These are phyloP conservation scores for Adelosebastes latens DNA, from an alignment of 2,797 vertebrate species.

Conservation along the genomic window DNA sequence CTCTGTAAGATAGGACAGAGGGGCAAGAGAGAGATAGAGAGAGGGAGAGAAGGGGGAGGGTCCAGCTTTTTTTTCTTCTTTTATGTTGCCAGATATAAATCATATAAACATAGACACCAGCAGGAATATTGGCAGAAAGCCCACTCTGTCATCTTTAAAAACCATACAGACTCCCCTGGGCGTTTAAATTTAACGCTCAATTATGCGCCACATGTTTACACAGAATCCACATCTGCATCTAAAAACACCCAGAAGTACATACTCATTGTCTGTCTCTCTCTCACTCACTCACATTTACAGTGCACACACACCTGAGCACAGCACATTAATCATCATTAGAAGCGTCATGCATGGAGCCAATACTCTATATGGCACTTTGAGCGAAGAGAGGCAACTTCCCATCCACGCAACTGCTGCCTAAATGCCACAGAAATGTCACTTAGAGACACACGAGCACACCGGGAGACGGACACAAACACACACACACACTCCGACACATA, in stretches of 20 bases:
- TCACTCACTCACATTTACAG: constrained; percentile 47
- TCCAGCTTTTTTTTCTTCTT: constrained; percentile 59
- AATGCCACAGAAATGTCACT: constrained; percentile 76
- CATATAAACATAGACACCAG: constrained; percentile 67
- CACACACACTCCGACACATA: constrained; percentile 67
- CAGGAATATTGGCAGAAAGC: constrained; percentile 48
- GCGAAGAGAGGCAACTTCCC: constrained; percentile 66
- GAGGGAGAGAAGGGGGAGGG: constrained; percentile 55
- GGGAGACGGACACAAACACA: constrained; percentile 49
- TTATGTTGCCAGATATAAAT: constrained; percentile 59
- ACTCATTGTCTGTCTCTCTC: constrained; percentile 23
- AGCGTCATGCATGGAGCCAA: constrained; percentile 55
- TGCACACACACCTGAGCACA: constrained; percentile 66
- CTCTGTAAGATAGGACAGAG: constrained; percentile 71
- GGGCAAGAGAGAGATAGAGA: constrained; percentile 45
- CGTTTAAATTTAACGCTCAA: constrained; percentile 55
- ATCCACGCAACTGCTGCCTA: constrained; percentile 46
- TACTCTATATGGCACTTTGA: constrained; percentile 64
- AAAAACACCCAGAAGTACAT: constrained; percentile 48
- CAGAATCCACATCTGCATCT: constrained; percentile 55
- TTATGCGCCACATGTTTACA: constrained; percentile 51
- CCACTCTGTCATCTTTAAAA: constrained; percentile 41
- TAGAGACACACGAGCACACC: constrained; percentile 34
- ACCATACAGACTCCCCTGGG: constrained; percentile 22
- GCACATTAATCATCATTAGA: constrained; percentile 71